These are phyloP conservation scores for Brachyhypopomus gauderio DNA, from an alignment of 2,113 vertebrate genomes.

Conservation along the genomic window DNA sequence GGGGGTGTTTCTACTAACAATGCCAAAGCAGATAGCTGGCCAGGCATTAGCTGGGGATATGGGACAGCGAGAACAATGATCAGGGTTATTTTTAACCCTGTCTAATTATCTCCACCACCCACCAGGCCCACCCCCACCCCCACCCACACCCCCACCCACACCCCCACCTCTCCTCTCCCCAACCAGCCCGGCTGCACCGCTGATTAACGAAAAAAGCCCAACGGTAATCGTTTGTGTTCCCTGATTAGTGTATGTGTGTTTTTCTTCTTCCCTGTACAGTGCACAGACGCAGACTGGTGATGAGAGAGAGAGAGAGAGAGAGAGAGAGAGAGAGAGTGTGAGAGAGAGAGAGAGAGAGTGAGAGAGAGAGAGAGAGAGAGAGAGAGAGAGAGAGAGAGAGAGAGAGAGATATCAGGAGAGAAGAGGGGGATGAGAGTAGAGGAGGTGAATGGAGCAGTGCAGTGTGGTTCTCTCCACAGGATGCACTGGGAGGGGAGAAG, in stretches of 20 bases:
- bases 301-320: not conserved
- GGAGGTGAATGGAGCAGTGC: not conserved
- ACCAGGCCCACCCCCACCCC: not conserved
- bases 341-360: not conserved
- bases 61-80: constrained; percentile 54
- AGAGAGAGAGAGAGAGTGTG: not conserved
- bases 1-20: not conserved
- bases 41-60: constrained; percentile 46
- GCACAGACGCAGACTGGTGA: constrained; percentile 46
- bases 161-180: constrained; percentile 14
- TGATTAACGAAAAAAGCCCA: constrained; percentile 62
- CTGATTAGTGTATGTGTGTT: constrained; percentile 46
- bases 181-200: constrained; percentile 28
- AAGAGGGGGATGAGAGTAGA: too few relatives aligned
- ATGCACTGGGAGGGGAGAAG: not conserved
- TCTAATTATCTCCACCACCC: constrained; percentile 59
- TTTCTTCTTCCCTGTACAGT: not conserved
- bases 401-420: not conserved
- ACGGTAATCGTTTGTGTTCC: constrained; percentile 59
- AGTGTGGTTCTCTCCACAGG: too few relatives aligned
- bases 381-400: not conserved
- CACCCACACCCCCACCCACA: not conserved
- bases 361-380: not conserved
- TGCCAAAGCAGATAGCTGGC: constrained; percentile 26
- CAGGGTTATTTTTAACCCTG: constrained; percentile 58